Conservation (phyloP, 1,140 invertebrate genomes). For the Spodoptera frugiperda region DNA sequence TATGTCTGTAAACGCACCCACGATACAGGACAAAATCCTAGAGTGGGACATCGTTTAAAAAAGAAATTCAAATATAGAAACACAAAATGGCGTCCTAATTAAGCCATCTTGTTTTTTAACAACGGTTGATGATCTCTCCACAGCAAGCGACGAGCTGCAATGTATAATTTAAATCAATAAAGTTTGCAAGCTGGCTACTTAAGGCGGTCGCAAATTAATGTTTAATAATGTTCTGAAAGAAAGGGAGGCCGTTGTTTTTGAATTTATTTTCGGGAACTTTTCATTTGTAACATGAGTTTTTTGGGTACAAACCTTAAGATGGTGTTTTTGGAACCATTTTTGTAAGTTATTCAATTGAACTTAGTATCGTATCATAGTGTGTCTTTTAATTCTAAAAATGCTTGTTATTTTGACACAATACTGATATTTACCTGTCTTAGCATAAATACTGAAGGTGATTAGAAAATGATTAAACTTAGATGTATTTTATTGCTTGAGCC, state of each 20-base stretch:
- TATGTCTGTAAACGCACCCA: too few species aligned
- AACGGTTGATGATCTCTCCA: conserved; percentile 7
- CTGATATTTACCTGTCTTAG: too few species aligned
- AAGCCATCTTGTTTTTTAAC: not conserved
- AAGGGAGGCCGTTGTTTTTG: not conserved
- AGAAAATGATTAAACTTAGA: too few species aligned
- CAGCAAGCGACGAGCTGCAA: not conserved
- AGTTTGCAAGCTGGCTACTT: conserved; percentile 26
- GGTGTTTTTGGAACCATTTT: not conserved
- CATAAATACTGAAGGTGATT: too few species aligned
- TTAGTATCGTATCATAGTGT: too few species aligned
- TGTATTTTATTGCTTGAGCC: too few species aligned
- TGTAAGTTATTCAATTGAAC: too few species aligned
- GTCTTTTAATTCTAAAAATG: too few species aligned
- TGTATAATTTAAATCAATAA: conserved; percentile 50
- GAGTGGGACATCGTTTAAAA: too few species aligned
- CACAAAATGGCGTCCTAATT: not conserved
- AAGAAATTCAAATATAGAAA: not conserved
- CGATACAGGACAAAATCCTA: too few species aligned
- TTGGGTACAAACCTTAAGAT: not conserved
- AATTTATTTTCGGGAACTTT: conserved; percentile 19
- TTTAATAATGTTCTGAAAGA: conserved; percentile 33
- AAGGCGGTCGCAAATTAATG: conserved; percentile 39
- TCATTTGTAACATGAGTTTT: not conserved
- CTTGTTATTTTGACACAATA: too few species aligned